Evolutionary conservation across 1,140 invertebrate species (phyloP).

Genomic region (Macrotrachela quadricornifera): DNA sequence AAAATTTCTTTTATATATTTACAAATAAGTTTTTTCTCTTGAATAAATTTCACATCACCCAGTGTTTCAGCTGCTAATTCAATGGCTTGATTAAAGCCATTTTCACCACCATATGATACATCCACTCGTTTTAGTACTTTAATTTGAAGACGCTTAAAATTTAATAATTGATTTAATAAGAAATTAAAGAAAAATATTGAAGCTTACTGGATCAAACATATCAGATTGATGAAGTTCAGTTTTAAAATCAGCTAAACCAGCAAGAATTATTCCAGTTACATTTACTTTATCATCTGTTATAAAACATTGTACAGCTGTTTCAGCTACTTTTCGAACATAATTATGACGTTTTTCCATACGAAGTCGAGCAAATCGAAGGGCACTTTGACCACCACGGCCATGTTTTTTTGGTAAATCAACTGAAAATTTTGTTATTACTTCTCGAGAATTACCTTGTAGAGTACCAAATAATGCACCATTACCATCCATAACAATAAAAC

Average conservation of each 20-base stretch:
- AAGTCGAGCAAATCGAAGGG: constrained; percentile 91
- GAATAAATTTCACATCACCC: constrained; percentile 98
- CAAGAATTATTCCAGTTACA: constrained; percentile 83
- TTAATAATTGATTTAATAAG: no score
- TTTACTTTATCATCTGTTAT: constrained; percentile 94
- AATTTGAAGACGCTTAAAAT: constrained; percentile 67
- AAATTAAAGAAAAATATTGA: no score
- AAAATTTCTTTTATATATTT: background rate
- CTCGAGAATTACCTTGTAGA: constrained; percentile 68
- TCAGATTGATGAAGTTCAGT: constrained; percentile 97
- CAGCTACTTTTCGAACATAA: constrained; percentile 95
- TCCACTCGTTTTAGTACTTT: constrained; percentile 97
- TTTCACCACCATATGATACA: constrained; percentile 96
- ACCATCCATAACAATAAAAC: constrained; percentile 99
- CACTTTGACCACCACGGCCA: constrained; percentile 97
- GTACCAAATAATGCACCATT: constrained; percentile 97
- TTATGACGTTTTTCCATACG: constrained; percentile 99
- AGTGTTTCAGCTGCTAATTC: constrained; percentile 90
- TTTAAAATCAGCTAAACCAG: constrained; percentile 98
- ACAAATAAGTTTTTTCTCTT: constrained; percentile 98
- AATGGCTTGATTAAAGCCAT: constrained; percentile 98
- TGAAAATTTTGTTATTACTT: constrained; percentile 92
- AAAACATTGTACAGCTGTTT: constrained; percentile 86
- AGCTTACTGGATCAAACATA: constrained; percentile 68
- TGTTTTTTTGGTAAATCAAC: constrained; percentile 99